A percentile compares a stretch with the other conserved stretches of the same genome.
These are phyloP conservation scores for Megaleporinus macrocephalus DNA, from an alignment of 2,113 vertebrate species.

Conservation along the genomic window DNA sequence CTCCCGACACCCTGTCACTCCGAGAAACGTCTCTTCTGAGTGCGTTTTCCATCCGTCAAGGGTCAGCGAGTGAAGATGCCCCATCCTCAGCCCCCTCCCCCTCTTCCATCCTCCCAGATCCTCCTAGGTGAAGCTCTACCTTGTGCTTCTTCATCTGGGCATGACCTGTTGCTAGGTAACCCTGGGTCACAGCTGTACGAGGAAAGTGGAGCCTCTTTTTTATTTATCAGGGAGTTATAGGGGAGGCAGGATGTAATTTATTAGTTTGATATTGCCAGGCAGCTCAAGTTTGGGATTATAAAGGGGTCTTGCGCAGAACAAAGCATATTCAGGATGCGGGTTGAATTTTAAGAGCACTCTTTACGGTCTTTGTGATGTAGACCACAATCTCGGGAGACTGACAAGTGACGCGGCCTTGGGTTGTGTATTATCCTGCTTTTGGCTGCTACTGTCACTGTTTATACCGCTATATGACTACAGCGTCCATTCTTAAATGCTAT, in stretches of 20 bases:
- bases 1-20: conserved; percentile 72
- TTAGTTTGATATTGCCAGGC: conserved; percentile 82
- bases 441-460: conserved; percentile 14
- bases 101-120: conserved; percentile 54
- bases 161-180: conserved; percentile 88
- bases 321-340: conserved; percentile 52
- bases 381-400: conserved; percentile 45
- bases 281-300: conserved; percentile 77
- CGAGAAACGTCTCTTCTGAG: conserved; percentile 76
- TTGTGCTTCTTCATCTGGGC: conserved; percentile 80
- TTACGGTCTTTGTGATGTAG: conserved; percentile 49
- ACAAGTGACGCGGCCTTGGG: conserved; percentile 43
- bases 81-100: not conserved
- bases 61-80: conserved; percentile 69
- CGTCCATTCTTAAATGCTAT: not conserved
- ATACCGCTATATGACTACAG: not conserved
- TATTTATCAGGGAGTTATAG: conserved; percentile 83
- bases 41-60: conserved; percentile 82
- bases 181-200: conserved; percentile 84
- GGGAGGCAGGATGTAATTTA: conserved; percentile 83
- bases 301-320: conserved; percentile 49
- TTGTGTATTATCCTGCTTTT: conserved; percentile 28
- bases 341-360: conserved; percentile 54
- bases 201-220: conserved; percentile 76
- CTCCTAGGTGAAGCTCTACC: conserved; percentile 79